These are phyloP conservation scores for Lycia hirtaria DNA, from an alignment of 2,888 invertebrate genomes.

Conservation along the genomic window DNA sequence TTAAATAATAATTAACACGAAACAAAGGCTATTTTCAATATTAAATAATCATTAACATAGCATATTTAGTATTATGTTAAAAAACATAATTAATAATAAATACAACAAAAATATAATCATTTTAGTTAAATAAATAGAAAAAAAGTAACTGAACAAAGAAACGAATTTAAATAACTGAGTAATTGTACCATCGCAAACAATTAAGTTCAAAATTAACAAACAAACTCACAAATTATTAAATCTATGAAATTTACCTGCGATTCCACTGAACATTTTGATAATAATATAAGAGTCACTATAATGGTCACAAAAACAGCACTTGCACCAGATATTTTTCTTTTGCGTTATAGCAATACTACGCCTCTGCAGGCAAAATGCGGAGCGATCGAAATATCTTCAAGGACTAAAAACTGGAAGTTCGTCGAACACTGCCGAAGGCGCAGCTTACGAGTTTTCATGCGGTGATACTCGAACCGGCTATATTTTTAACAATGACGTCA, in stretches of 20 bases:
- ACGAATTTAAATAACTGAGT: too few relatives aligned
- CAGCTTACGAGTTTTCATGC: conserved; percentile 51
- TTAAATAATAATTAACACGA: too few relatives aligned
- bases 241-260: conserved; percentile 65
- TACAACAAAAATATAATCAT: neutral
- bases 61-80: neutral
- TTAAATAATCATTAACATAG: too few relatives aligned
- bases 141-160: too few relatives aligned
- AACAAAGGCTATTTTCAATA: too few relatives aligned
- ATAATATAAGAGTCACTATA: conserved; percentile 47
- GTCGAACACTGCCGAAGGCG: conserved; percentile 50
- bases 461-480: conserved; percentile 55
- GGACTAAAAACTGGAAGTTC: conserved; percentile 53
- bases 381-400: conserved; percentile 64
- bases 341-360: conserved; percentile 43
- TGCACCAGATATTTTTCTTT: conserved; percentile 45
- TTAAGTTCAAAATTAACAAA: too few relatives aligned
- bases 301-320: conserved; percentile 31
- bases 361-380: conserved; percentile 53
- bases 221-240: too few relatives aligned
- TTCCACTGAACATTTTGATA: conserved; percentile 79
- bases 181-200: too few relatives aligned
- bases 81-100: neutral
- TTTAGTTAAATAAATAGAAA: neutral
- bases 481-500: conserved; percentile 79